Base-by-base conservation (phyloP, 2,113 vertebrate species). In the Triplophysa tibetana region DNA sequence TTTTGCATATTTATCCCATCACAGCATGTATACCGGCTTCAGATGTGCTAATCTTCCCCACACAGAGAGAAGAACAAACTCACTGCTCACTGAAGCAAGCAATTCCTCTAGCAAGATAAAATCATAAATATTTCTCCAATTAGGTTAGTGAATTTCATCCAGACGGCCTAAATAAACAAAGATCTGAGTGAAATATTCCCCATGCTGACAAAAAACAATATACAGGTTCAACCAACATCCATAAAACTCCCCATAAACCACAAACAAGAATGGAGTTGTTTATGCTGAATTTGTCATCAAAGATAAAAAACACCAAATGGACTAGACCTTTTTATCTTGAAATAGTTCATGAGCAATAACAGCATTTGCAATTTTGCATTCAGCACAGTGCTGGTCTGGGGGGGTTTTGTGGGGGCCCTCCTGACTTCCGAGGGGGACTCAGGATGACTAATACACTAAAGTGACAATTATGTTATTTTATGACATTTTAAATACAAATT, bases 301-400 rank as follows among this genome's bases (percentile, higher is more conserved):
- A 77, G 70, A 33, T 77, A 50, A 81, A 41, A 61, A 5, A 21
- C 1, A 14, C 23, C 56, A 63, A 66, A 29, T 2, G n/a, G 33
- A 69, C 65, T 14, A 19, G 74, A 65, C 60, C 43, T 29, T 78
- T 65, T 74, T 74, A 67, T 81, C 61, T 50, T 21, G 23, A 33
- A 82, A 75, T 60, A 8, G 65, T 48, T 64, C 29, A 41, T 70
- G 50, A 75, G 76, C 60, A 54, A 14, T 62, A 75, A 68, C n/a
- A 67, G 43, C 72, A 75, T 17, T 29, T 26, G 19, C 33, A 33
- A 33, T 33, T 33, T 33, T 33, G 29, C 4, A 33, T 33, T 33
- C 3, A 33, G 24, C 24, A 33, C 29, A 33, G 29, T 33, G 29
- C 3, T 33, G 24, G 24, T 24, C 24, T 24, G 2, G 1, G 24